Conservation (phyloP, 2,113 vertebrate genomes). For the Triplophysa tibetana region DNA sequence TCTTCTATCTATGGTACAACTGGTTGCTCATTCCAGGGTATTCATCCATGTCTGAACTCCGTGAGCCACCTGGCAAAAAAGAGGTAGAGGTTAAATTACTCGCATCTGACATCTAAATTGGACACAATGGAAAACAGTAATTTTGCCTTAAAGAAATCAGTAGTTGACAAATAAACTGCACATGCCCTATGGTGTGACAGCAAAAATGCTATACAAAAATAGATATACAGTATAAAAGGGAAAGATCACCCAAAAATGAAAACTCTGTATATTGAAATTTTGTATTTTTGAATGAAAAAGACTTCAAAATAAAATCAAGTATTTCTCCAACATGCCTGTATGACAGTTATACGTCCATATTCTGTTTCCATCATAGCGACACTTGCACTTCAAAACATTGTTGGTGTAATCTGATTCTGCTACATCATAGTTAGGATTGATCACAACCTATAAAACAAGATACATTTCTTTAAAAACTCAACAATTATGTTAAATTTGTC, state of each 20-base stretch:
- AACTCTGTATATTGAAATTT: no score
- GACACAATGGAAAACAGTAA: neutral
- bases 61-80: constrained; percentile 80
- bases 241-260: no score
- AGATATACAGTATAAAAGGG: no score
- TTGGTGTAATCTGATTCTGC: constrained; percentile 93
- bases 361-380: constrained; percentile 85
- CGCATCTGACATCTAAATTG: neutral
- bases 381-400: constrained; percentile 91
- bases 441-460: constrained; percentile 77
- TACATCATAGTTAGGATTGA: constrained; percentile 94
- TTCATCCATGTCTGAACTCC: constrained; percentile 80
- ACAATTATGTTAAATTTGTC: neutral
- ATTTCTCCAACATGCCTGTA: constrained; percentile 79
- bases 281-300: no score
- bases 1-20: constrained; percentile 78
- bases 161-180: no score
- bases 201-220: no score
- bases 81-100: neutral
- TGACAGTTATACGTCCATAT: constrained; percentile 96
- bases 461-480: neutral
- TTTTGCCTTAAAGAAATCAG: no score
- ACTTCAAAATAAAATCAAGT: neutral
- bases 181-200: no score
- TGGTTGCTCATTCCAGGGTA: constrained; percentile 85